These are phyloP conservation scores for Mylabris sibirica DNA, from an alignment of 2,888 invertebrate species.

Conservation along the genomic window DNA sequence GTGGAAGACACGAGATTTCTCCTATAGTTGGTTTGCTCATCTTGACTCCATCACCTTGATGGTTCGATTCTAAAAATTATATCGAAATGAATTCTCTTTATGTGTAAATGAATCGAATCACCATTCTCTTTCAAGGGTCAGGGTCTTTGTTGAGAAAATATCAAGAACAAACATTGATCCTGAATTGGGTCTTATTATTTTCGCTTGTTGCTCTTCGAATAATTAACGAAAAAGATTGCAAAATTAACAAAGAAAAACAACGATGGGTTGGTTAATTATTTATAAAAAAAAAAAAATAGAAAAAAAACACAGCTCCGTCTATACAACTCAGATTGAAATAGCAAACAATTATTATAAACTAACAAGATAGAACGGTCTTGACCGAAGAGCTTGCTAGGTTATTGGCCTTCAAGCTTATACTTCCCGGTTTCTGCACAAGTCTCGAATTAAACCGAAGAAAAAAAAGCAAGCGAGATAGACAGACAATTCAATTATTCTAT, in stretches of 20 bases:
- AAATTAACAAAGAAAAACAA: neutral
- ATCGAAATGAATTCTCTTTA: neutral
- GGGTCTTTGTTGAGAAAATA: conserved; percentile 23
- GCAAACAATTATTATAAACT: conserved; percentile 8
- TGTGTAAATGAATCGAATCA: neutral
- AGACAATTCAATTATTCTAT: neutral
- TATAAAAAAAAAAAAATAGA: neutral
- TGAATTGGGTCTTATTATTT: neutral
- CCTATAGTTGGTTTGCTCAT: neutral
- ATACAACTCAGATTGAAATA: neutral
- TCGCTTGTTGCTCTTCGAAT: neutral
- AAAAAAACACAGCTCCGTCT: neutral
- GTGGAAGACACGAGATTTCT: neutral
- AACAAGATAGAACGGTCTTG: conserved; percentile 47
- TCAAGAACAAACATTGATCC: conserved; percentile 29
- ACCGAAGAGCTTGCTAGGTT: conserved; percentile 52
- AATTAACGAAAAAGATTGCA: neutral
- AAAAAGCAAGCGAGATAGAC: neutral
- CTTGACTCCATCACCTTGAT: neutral
- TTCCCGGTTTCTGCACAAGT: conserved; percentile 46
- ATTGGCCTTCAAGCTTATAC: conserved; percentile 53
- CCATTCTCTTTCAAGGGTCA: conserved; percentile 22
- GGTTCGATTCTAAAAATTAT: neutral
- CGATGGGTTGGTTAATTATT: neutral
- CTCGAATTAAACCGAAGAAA: neutral